phyloP scores from a whole-genome alignment of 2,888 invertebrate genomes.

The Branchipolynoe longqiensis region DNA sequence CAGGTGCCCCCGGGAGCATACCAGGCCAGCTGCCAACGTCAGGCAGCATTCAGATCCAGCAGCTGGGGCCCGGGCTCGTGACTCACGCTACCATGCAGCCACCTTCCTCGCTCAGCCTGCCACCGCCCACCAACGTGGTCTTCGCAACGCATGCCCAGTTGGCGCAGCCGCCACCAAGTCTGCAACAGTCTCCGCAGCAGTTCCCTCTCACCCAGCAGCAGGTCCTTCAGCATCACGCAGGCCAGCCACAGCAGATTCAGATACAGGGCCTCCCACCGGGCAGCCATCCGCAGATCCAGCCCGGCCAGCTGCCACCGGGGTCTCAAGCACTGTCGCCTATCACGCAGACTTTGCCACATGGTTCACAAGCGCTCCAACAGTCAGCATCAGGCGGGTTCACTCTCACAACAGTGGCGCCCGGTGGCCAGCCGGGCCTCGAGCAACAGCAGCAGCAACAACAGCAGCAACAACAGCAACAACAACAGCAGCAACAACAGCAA shows the following conservation, averaged over 20 bases:
- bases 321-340: conserved; percentile 15
- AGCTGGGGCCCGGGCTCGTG: background rate
- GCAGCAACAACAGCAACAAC: conserved; percentile 11
- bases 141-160: conserved; percentile 38
- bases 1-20: too few relatives aligned
- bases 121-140: conserved; percentile 48
- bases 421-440: background rate
- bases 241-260: conserved; percentile 36
- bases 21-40: conserved; percentile 14
- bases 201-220: background rate
- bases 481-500: background rate
- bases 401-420: conserved; percentile 4
- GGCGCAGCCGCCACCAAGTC: conserved; percentile 30
- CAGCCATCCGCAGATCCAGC: background rate
- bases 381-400: background rate
- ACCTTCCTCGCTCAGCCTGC: conserved; percentile 21
- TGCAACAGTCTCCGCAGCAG: conserved; percentile 27
- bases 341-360: conserved; percentile 23
- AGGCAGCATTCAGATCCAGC: conserved; percentile 46
- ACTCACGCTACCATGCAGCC: conserved; percentile 18
- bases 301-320: conserved; percentile 7
- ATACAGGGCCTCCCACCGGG: conserved; percentile 14
- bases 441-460: conserved; percentile 33
- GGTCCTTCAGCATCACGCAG: background rate
- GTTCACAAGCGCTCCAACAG: conserved; percentile 4